These are phyloP conservation scores for Cydia pomonella DNA, from an alignment of 1,140 invertebrate species.

Conservation along the genomic window DNA sequence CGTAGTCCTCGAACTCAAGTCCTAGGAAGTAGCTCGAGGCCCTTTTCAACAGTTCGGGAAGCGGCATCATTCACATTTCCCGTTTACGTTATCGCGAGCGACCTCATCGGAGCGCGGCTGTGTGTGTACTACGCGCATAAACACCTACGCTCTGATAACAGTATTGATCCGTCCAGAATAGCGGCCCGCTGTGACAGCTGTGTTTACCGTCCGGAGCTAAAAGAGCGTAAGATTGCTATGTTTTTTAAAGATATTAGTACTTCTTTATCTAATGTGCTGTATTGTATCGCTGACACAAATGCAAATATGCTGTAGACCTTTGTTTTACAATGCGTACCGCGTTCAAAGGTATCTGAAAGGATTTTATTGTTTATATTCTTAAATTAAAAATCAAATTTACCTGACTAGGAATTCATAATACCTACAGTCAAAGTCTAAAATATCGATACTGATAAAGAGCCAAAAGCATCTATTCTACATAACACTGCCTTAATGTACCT, in stretches of 20 bases:
- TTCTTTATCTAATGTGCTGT: neutral
- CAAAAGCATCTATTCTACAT: too few relatives aligned
- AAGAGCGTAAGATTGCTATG: neutral
- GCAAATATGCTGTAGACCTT: neutral
- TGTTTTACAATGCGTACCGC: neutral
- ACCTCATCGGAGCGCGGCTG: slow-evolving; percentile 56
- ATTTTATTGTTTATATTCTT: neutral
- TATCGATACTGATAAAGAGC: too few relatives aligned
- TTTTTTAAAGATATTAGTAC: neutral
- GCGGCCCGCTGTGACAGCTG: slow-evolving; percentile 60
- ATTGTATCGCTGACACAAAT: neutral
- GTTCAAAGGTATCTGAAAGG: neutral
- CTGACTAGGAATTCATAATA: too few relatives aligned
- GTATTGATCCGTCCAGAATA: slow-evolving; percentile 71
- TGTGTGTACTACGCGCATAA: slow-evolving; percentile 74
- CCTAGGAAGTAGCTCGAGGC: slow-evolving; percentile 90
- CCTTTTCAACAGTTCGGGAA: slow-evolving; percentile 87
- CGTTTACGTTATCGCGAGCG: slow-evolving; percentile 60
- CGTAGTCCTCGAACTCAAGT: slow-evolving; percentile 82
- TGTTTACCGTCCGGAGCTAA: slow-evolving; percentile 34
- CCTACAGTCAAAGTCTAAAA: too few relatives aligned
- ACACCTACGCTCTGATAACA: slow-evolving; percentile 75
- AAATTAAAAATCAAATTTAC: neutral
- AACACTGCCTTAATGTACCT: too few relatives aligned
- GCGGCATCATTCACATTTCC: slow-evolving; percentile 84